Conservation (phyloP, 2,797 vertebrate species). For the Falco berigora region DNA sequence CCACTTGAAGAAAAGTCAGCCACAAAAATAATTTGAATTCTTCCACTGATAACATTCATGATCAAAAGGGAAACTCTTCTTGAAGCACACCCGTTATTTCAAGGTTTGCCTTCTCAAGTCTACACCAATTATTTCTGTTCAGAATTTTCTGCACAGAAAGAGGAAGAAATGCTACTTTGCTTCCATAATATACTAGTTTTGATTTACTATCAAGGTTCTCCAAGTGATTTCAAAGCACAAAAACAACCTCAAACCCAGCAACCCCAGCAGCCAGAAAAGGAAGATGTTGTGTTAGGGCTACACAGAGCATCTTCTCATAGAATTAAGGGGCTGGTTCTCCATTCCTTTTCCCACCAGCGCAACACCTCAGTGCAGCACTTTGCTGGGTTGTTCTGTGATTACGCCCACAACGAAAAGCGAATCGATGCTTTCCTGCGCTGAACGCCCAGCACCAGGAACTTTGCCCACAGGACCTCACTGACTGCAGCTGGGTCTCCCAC, state of each 20-base stretch:
- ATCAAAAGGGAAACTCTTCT: not conserved
- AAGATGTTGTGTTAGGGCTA: not conserved
- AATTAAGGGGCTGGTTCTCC: not conserved
- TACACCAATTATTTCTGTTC: not conserved
- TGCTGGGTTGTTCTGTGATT: not conserved
- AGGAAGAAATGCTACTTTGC: not conserved
- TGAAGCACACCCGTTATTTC: not conserved
- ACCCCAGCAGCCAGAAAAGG: not conserved
- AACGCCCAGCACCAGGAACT: not conserved
- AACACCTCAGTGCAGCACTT: not conserved
- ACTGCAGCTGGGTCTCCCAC: not conserved
- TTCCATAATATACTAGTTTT: not conserved
- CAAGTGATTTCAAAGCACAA: not conserved
- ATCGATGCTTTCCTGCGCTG: not conserved
- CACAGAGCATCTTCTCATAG: not conserved
- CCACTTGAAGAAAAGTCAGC: not conserved
- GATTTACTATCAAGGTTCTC: not conserved
- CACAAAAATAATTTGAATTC: not conserved
- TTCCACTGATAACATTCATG: not conserved
- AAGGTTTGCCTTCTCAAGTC: not conserved
- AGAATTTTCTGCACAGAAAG: not conserved
- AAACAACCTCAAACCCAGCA: not conserved
- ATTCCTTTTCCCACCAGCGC: not conserved
- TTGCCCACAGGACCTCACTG: not conserved
- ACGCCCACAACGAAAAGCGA: not conserved